These are phyloP conservation scores for Trichomycterus rosablanca DNA, from an alignment of 2,113 vertebrate species.

Conservation along the genomic window DNA sequence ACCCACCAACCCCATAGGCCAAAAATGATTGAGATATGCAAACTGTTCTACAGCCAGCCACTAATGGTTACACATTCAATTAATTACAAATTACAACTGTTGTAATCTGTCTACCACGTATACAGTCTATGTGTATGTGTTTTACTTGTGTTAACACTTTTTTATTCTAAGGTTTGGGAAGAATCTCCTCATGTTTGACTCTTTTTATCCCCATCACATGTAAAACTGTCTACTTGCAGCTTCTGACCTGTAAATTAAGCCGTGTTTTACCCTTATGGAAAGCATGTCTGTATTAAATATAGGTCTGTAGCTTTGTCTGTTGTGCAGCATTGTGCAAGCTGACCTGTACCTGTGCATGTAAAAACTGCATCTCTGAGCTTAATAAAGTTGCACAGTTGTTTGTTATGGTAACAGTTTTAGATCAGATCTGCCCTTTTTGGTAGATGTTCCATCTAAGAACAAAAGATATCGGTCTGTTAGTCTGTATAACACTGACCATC, in stretches of 20 bases:
- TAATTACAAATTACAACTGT: no score
- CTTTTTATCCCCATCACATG: constrained; percentile 56
- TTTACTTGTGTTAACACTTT: constrained; percentile 41
- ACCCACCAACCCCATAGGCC: no score
- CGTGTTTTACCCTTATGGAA: constrained; percentile 43
- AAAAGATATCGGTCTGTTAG: constrained; percentile 12
- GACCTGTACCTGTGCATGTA: constrained; percentile 43
- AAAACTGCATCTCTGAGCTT: constrained; percentile 47
- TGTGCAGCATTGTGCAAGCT: constrained; percentile 51
- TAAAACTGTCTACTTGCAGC: constrained; percentile 41
- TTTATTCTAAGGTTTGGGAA: constrained; percentile 27
- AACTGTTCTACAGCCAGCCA: no score
- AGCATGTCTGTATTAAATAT: constrained; percentile 47
- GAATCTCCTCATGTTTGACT: constrained; percentile 64
- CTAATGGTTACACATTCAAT: no score
- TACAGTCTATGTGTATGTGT: background rate
- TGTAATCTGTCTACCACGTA: background rate
- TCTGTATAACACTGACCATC: constrained; percentile 23
- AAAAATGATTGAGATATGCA: no score
- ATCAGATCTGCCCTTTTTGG: constrained; percentile 27
- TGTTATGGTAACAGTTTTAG: constrained; percentile 33
- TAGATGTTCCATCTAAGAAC: constrained; percentile 26
- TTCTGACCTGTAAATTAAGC: constrained; percentile 46
- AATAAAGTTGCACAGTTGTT: constrained; percentile 56
- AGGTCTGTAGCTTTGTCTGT: constrained; percentile 43